Conservation (phyloP, 2,888 invertebrate species). For the Myopa testacea region DNA sequence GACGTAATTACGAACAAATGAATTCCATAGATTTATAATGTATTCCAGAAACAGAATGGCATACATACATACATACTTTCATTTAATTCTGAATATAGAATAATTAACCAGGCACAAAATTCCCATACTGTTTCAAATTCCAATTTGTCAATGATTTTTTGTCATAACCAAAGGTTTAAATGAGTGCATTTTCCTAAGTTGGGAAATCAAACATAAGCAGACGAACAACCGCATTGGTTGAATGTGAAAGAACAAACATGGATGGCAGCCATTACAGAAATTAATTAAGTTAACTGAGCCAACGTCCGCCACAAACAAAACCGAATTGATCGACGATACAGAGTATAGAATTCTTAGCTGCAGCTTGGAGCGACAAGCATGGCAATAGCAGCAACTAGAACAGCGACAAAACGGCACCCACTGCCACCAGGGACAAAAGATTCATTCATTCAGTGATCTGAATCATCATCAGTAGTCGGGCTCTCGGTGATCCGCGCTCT, state of each 20-base stretch:
- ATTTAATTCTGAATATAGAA: no score
- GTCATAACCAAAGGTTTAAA: no score
- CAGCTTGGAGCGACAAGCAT: slow-evolving; percentile 53
- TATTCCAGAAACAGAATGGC: no score
- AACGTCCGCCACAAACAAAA: not conserved
- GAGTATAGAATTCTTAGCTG: slow-evolving; percentile 42
- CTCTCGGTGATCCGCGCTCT: not conserved
- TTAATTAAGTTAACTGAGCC: slow-evolving; percentile 6
- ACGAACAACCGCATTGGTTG: no score
- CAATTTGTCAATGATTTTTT: no score
- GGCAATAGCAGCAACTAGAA: not conserved
- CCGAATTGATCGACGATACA: not conserved
- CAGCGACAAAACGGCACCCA: slow-evolving; percentile 27
- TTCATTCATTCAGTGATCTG: slow-evolving; percentile 37
- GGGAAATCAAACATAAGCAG: no score
- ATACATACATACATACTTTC: no score
- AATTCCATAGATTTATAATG: no score
- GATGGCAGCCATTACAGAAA: not conserved
- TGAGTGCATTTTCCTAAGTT: no score
- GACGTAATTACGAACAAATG: no score
- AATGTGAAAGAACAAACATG: not conserved
- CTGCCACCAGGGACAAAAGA: slow-evolving; percentile 43
- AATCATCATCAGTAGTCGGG: slow-evolving; percentile 30
- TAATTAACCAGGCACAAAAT: no score
- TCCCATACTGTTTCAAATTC: no score